Conservation (phyloP, 1,140 invertebrate species). For the Zaprionus kolodkinae region DNA sequence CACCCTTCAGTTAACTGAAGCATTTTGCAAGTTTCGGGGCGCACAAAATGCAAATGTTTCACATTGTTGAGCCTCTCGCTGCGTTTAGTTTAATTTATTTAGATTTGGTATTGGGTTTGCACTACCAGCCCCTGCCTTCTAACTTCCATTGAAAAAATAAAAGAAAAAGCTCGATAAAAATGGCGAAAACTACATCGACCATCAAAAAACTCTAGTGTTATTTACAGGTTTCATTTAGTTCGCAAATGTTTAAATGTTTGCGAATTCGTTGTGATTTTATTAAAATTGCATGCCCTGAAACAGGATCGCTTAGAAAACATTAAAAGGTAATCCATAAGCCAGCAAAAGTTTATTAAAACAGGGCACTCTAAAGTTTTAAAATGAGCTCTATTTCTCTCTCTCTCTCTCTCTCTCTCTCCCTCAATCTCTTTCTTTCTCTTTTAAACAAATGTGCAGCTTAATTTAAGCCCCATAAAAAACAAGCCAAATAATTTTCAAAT, state of each 20-base stretch:
- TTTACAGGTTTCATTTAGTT: not conserved
- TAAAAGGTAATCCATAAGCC: not conserved
- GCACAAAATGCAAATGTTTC: constrained; percentile 66
- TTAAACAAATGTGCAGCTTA: too few species aligned
- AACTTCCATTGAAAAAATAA: constrained; percentile 2
- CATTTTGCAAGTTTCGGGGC: constrained; percentile 44
- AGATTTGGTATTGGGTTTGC: constrained; percentile 23
- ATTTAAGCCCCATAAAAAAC: not conserved
- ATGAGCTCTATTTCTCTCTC: not conserved
- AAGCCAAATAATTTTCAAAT: not conserved
- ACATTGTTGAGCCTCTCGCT: constrained; percentile 61
- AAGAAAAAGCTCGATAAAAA: too few species aligned
- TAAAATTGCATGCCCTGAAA: not conserved
- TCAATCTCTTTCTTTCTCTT: too few species aligned
- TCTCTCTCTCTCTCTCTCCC: too few species aligned
- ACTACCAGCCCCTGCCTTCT: not conserved
- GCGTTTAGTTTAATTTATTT: constrained; percentile 69
- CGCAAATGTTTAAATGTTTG: constrained; percentile 9
- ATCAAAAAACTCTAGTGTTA: too few species aligned
- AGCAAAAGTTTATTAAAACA: not conserved
- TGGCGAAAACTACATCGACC: too few species aligned
- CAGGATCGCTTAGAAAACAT: not conserved
- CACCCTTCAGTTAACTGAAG: constrained; percentile 42
- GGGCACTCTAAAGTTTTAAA: not conserved
- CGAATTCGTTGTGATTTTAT: not conserved